Evolutionary conservation across 1,140 invertebrate species (phyloP).

Genomic region (Laodelphax striatellus): DNA sequence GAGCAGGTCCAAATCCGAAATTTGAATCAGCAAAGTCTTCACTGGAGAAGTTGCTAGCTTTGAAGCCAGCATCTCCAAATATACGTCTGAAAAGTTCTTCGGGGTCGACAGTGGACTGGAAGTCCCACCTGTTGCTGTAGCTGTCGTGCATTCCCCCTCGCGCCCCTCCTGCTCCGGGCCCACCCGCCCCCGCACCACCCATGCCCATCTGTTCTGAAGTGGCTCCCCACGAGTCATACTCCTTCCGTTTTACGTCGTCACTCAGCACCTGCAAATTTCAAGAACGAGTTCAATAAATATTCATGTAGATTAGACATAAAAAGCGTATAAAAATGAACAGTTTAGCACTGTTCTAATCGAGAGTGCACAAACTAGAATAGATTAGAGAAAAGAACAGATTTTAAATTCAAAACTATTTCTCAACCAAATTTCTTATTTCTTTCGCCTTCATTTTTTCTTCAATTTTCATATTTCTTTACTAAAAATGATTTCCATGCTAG

Average conservation of each 20-base stretch:
- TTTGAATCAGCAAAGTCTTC: conserved; percentile 76
- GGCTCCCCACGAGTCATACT: conserved; percentile 90
- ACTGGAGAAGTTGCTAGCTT: conserved; percentile 35
- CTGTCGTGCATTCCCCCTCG: conserved; percentile 40
- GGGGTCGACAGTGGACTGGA: conserved; percentile 80
- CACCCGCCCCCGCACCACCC: conserved; percentile 36
- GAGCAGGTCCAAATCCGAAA: conserved; percentile 82
- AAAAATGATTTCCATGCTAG: too few relatives aligned
- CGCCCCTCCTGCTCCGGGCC: conserved; percentile 28
- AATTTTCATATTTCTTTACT: too few relatives aligned
- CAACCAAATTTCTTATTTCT: too few relatives aligned
- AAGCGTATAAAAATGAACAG: too few relatives aligned
- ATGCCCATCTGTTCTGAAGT: conserved; percentile 75
- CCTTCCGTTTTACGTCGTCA: conserved; percentile 81
- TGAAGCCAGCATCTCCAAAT: conserved; percentile 67
- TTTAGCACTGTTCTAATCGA: too few relatives aligned
- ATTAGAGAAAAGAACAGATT: too few relatives aligned
- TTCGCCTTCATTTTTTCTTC: too few relatives aligned
- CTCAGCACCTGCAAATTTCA: conserved; percentile 54
- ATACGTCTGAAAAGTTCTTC: conserved; percentile 92
- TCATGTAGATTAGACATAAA: too few relatives aligned
- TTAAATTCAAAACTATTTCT: too few relatives aligned
- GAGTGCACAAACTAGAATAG: too few relatives aligned
- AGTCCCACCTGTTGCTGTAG: conserved; percentile 58
- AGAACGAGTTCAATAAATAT: too few relatives aligned